These are phyloP conservation scores for Micoletzkya japonica DNA, from an alignment of 2,888 invertebrate species.

Conservation along the genomic window DNA sequence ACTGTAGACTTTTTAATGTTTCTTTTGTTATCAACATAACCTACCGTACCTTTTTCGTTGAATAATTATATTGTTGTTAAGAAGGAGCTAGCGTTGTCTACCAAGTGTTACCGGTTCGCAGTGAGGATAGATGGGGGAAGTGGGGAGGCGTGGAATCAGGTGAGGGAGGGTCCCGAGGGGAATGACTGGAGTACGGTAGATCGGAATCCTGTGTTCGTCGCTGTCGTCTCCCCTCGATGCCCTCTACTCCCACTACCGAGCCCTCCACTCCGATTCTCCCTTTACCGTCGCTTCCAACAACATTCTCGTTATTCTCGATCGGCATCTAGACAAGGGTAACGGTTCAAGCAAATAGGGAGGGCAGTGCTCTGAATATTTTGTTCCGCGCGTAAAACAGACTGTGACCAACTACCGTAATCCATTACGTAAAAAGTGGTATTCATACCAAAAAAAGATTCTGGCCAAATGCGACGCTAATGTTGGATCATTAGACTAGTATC, in stretches of 20 bases:
- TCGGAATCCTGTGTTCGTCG: conserved; percentile 9
- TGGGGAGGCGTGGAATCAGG: conserved; percentile 44
- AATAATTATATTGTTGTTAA: no score
- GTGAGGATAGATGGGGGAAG: conserved; percentile 32
- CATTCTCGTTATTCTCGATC: conserved; percentile 37
- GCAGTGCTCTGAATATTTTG: no score
- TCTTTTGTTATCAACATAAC: no score
- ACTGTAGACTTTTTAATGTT: no score
- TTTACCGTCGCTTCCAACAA: conserved; percentile 35
- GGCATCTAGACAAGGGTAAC: conserved; percentile 36
- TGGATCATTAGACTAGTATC: neutral
- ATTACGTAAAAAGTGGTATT: no score
- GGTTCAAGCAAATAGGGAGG: neutral
- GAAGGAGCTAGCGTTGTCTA: conserved; percentile 28
- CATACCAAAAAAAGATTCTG: no score
- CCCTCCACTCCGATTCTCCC: conserved; percentile 31
- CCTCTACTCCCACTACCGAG: conserved; percentile 39
- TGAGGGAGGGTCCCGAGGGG: conserved; percentile 29
- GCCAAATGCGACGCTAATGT: no score
- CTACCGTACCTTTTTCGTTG: no score
- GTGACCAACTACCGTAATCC: no score
- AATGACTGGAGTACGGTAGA: neutral
- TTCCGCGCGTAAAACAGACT: no score
- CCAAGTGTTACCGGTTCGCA: conserved; percentile 35
- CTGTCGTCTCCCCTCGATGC: conserved; percentile 27